phyloP scores from a whole-genome alignment of 2,797 vertebrate genomes.

The Sparidentex hasta region DNA sequence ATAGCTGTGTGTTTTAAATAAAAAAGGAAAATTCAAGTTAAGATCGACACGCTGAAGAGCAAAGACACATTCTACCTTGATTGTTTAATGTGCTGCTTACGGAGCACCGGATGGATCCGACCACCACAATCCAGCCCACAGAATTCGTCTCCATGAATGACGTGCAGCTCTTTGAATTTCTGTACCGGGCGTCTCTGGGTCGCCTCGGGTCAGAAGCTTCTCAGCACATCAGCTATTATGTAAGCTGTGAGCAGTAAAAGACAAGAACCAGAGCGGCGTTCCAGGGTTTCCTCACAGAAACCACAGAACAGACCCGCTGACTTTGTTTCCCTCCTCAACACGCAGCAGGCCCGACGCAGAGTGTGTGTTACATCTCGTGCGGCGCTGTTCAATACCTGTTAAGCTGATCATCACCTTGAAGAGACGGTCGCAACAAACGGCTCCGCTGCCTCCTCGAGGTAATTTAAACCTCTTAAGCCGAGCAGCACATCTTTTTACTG shows the following conservation, averaged over 20 bases:
- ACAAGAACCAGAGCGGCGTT: neutral
- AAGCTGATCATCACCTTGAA: conserved; percentile 22
- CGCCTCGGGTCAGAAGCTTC: neutral
- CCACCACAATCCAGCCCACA: no score
- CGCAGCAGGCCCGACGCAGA: neutral
- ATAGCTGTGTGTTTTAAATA: no score
- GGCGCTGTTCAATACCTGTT: neutral
- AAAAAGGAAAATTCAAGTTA: no score
- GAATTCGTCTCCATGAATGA: neutral
- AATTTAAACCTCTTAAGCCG: conserved; percentile 25
- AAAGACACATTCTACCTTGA: no score
- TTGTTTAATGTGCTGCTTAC: no score
- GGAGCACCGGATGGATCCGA: no score
- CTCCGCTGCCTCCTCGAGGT: neutral
- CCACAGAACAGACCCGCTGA: neutral
- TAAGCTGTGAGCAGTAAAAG: neutral
- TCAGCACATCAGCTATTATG: conserved; percentile 20
- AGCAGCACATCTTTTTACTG: conserved; percentile 5
- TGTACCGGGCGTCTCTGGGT: neutral
- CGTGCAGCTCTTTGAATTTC: neutral
- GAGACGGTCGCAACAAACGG: neutral
- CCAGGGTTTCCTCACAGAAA: conserved; percentile 15
- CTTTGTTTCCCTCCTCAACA: neutral
- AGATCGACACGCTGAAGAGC: no score
- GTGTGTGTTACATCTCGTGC: neutral